Evolutionary conservation across 2,797 vertebrate genomes (phyloP).

Genomic region (Capromys pilorides): DNA sequence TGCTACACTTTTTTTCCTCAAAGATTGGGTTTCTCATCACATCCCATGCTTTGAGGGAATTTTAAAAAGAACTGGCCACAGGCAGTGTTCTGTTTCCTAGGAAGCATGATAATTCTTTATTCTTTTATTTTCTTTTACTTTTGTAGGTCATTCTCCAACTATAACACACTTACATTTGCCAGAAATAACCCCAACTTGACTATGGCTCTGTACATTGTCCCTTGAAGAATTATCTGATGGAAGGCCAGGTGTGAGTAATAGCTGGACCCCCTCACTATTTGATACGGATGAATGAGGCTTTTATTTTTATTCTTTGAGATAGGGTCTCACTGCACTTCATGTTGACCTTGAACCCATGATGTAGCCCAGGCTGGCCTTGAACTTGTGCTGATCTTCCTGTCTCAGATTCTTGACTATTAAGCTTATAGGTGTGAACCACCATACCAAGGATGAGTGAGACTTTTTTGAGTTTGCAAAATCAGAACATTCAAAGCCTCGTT

Average conservation of each 20-base stretch:
- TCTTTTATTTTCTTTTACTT: neutral
- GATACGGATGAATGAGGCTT: neutral
- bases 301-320: neutral
- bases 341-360: neutral
- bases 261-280: slow-evolving; percentile 4
- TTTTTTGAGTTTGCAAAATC: neutral
- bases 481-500: neutral
- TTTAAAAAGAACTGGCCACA: neutral
- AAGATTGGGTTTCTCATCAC: slow-evolving; percentile 9
- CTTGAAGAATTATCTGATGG: slow-evolving; percentile 53
- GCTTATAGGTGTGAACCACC: neutral
- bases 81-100: slow-evolving; percentile 22
- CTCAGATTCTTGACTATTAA: neutral
- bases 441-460: neutral
- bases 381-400: neutral
- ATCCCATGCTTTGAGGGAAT: neutral
- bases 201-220: slow-evolving; percentile 50
- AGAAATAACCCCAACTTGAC: slow-evolving; percentile 61
- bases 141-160: slow-evolving; percentile 56
- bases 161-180: slow-evolving; percentile 48
- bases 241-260: slow-evolving; percentile 59
- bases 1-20: neutral
- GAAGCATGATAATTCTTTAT: slow-evolving; percentile 55
- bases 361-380: neutral
- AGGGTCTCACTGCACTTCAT: neutral